Percentiles rank a stretch among this genome's conserved stretches.
These are phyloP conservation scores for Dendrophyllia cribrosa DNA, from an alignment of 64 coral and sea anemone species.

Conservation along the genomic window DNA sequence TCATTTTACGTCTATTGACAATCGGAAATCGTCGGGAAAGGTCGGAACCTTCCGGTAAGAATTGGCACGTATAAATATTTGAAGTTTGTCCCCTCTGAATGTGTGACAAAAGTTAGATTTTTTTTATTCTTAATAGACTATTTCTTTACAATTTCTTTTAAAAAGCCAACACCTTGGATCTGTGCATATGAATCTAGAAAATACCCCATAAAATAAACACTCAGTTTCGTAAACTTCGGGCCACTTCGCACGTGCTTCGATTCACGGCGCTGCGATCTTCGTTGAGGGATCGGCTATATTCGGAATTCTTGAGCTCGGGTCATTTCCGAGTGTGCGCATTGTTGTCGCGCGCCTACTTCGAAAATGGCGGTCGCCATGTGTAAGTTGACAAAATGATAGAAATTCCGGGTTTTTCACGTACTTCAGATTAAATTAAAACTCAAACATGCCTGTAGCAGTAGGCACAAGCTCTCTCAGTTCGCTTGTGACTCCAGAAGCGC, in stretches of 20 bases:
- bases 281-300: background rate
- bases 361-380: slow-evolving; percentile 75
- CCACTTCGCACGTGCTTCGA: too few species aligned
- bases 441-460: slow-evolving; percentile 79
- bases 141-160: too few species aligned
- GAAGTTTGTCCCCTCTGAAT: too few species aligned
- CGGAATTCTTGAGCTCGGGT: background rate
- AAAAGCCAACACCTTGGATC: too few species aligned
- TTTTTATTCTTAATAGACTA: too few species aligned
- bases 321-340: slow-evolving; percentile 80
- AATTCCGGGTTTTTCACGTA: background rate
- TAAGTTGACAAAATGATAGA: background rate
- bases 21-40: background rate
- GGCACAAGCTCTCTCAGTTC: slow-evolving; percentile 49
- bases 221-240: too few species aligned
- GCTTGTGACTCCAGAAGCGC: slow-evolving; percentile 70
- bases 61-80: background rate
- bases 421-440: slow-evolving; percentile 25
- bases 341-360: slow-evolving; percentile 87
- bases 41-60: background rate
- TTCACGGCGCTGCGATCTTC: background rate
- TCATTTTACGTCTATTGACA: slow-evolving; percentile 22
- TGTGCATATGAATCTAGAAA: too few species aligned
- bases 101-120: background rate
- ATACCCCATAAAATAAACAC: too few species aligned